Evolutionary conservation across 2,113 vertebrate species (phyloP).

Genomic region (Speoplatyrhinus poulsoni): DNA sequence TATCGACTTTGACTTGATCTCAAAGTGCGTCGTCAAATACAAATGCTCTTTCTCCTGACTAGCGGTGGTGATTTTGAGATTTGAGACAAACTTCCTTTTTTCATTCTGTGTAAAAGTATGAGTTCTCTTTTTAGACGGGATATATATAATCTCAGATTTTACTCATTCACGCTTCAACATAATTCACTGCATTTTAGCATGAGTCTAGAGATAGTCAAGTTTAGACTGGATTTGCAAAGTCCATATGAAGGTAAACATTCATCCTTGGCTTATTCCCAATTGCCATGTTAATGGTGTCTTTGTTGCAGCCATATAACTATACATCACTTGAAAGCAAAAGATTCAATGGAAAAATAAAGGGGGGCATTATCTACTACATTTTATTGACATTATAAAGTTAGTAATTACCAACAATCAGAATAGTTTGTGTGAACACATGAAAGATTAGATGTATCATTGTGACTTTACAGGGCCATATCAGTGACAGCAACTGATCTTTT

Average conservation of each 20-base stretch:
- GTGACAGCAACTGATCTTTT: too few species aligned
- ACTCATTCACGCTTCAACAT: too few species aligned
- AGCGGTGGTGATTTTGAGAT: not conserved
- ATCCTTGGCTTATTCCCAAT: not conserved
- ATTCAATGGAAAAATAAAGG: not conserved
- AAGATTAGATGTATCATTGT: too few species aligned
- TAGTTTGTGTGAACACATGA: not conserved
- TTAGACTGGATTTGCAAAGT: too few species aligned
- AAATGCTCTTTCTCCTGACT: conserved; percentile 8
- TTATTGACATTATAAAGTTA: not conserved
- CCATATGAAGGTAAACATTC: too few species aligned
- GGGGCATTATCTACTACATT: not conserved
- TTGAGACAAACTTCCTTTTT: not conserved
- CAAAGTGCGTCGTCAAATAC: conserved; percentile 44
- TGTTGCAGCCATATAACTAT: not conserved
- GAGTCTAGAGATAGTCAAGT: too few species aligned
- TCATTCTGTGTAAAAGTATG: too few species aligned
- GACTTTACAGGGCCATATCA: too few species aligned
- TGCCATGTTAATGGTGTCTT: not conserved
- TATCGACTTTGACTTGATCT: conserved; percentile 36
- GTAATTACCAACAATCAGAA: not conserved
- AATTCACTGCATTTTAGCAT: too few species aligned
- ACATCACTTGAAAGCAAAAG: not conserved
- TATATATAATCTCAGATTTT: too few species aligned
- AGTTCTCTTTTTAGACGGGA: too few species aligned